These are phyloP conservation scores for Mesorhabditis sp. DNA, from an alignment of 2,888 invertebrate genomes.

Conservation along the genomic window DNA sequence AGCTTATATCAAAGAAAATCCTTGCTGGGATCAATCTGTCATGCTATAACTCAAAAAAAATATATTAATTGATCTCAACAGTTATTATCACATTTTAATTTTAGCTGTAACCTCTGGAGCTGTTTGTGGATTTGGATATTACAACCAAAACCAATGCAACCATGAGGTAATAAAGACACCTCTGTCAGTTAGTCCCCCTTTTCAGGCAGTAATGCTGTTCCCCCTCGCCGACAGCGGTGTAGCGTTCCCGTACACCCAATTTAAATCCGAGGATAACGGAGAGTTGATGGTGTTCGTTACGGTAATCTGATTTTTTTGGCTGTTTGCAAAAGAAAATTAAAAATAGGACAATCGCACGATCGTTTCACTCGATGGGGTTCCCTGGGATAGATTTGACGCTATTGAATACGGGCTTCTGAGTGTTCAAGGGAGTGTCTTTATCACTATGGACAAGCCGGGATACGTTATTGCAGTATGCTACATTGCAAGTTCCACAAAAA, in stretches of 20 bases:
- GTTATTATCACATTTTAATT: not conserved
- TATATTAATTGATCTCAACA: too few relatives aligned
- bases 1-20: too few relatives aligned
- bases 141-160: conserved; percentile 14
- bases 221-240: conserved; percentile 10
- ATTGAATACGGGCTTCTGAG: not conserved
- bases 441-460: not conserved
- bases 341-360: not conserved
- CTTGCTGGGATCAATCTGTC: too few relatives aligned
- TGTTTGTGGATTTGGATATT: conserved; percentile 20
- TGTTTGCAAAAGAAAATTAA: not conserved
- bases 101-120: conserved; percentile 17
- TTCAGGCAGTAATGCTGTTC: conserved; percentile 17
- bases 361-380: conserved; percentile 1
- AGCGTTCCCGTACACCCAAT: conserved; percentile 13
- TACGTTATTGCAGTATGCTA: not conserved
- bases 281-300: conserved; percentile 14
- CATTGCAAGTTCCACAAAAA: not conserved
- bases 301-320: conserved; percentile 5
- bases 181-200: not conserved
- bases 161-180: conserved; percentile 14
- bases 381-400: not conserved
- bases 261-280: conserved; percentile 14
- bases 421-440: not conserved
- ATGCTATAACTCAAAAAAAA: too few relatives aligned